Evolutionary conservation across 2,888 invertebrate species (phyloP).

Genomic region (Lacanobia oleracea): DNA sequence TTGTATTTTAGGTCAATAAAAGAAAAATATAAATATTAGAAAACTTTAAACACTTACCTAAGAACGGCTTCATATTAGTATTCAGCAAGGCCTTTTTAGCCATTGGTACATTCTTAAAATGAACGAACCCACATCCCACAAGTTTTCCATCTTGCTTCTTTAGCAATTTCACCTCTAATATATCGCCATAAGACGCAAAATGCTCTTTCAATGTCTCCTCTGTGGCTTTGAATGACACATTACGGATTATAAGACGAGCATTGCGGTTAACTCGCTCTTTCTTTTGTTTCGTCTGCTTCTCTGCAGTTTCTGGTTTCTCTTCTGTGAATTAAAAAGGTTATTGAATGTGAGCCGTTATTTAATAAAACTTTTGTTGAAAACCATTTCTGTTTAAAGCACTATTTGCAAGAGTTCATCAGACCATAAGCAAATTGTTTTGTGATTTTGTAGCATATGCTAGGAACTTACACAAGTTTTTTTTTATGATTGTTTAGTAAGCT

Average conservation of each 20-base stretch:
- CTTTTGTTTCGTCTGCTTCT: constrained; percentile 75
- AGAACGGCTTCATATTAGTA: constrained; percentile 93
- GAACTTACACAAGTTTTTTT: no score
- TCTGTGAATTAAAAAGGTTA: constrained; percentile 63
- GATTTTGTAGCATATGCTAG: no score
- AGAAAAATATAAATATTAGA: no score
- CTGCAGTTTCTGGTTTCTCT: constrained; percentile 57
- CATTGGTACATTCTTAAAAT: constrained; percentile 94
- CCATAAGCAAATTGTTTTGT: no score
- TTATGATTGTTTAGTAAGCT: no score
- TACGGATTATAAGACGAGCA: constrained; percentile 93
- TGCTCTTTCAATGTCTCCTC: constrained; percentile 93
- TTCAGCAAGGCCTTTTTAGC: constrained; percentile 96
- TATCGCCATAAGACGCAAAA: constrained; percentile 94
- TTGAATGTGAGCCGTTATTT: no score
- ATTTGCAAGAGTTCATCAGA: no score
- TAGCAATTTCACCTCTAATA: constrained; percentile 94
- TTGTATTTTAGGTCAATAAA: no score
- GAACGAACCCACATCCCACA: constrained; percentile 97
- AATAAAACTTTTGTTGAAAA: no score
- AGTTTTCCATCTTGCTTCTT: constrained; percentile 94
- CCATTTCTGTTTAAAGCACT: no score
- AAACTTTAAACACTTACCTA: constrained; percentile 82
- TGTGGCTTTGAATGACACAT: constrained; percentile 94
- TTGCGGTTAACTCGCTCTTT: constrained; percentile 90